A percentile compares a stretch with the other conserved stretches of the same genome.
Evolutionary conservation across 2,797 vertebrate species (phyloP).

Genomic region (Moxostoma hubbsi): DNA sequence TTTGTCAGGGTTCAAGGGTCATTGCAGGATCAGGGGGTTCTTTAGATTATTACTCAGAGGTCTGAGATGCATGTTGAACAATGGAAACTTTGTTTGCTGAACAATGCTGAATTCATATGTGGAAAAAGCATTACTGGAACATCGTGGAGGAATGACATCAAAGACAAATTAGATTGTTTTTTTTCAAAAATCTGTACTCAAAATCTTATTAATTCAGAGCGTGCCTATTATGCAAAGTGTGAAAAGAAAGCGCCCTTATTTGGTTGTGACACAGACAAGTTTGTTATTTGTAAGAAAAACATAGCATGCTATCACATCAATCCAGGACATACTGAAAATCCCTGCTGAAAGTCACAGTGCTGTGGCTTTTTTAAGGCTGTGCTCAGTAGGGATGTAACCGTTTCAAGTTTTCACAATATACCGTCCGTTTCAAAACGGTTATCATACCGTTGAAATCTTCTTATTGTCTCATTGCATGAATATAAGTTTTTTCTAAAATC

Average conservation of each 20-base stretch:
- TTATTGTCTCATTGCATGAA: too few species aligned
- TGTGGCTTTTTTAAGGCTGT: neutral
- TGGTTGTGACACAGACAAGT: conserved; percentile 10
- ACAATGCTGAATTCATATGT: conserved; percentile 51
- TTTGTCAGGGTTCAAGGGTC: conserved; percentile 38
- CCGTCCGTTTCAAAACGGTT: too few species aligned
- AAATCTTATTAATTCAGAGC: conserved; percentile 27
- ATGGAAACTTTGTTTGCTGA: conserved; percentile 52
- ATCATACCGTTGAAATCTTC: too few species aligned
- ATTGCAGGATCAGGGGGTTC: conserved; percentile 40
- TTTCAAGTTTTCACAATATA: too few species aligned
- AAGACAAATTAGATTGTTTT: conserved; percentile 11
- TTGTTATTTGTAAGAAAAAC: conserved; percentile 23
- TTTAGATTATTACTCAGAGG: conserved; percentile 43
- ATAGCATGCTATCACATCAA: neutral
- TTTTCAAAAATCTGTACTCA: too few species aligned
- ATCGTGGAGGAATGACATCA: conserved; percentile 14
- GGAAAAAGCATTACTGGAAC: conserved; percentile 12
- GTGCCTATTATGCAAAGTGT: conserved; percentile 10
- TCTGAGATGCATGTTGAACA: conserved; percentile 47
- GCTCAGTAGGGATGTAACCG: neutral
- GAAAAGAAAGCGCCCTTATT: conserved; percentile 1
- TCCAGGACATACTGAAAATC: neutral
- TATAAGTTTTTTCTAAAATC: too few species aligned
- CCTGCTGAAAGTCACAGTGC: neutral